Evolutionary conservation across 2,888 invertebrate genomes (phyloP).

Genomic region (Plutella xylostella): DNA sequence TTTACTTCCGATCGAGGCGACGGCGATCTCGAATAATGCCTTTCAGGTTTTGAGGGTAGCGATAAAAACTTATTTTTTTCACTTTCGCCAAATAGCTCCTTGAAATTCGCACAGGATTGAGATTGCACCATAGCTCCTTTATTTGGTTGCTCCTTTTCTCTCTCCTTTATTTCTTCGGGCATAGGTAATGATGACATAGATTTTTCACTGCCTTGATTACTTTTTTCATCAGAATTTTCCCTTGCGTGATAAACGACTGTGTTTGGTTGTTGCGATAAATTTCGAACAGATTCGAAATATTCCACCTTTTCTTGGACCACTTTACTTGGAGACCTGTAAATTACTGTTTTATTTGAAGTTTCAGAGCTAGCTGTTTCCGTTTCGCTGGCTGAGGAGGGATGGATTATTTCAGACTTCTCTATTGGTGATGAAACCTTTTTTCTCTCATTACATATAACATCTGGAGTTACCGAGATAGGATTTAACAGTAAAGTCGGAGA

Average conservation of each 20-base stretch:
- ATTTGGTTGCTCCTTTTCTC: too few relatives aligned
- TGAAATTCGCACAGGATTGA: conserved; percentile 79
- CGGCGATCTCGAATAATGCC: conserved; percentile 50
- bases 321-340: conserved; percentile 70
- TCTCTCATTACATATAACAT: conserved; percentile 8
- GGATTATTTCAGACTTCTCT: conserved; percentile 39
- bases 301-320: conserved; percentile 80
- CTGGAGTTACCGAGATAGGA: not conserved
- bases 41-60: conserved; percentile 54
- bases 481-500: too few relatives aligned
- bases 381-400: conserved; percentile 71
- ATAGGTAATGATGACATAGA: conserved; percentile 25
- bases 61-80: conserved; percentile 71
- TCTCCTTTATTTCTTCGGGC: too few relatives aligned
- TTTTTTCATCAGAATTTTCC: conserved; percentile 62
- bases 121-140: too few relatives aligned
- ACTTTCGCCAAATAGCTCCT: conserved; percentile 85
- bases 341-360: conserved; percentile 77
- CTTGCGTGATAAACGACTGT: conserved; percentile 64
- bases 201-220: conserved; percentile 31
- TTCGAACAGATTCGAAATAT: conserved; percentile 81
- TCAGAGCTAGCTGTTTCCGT: conserved; percentile 81
- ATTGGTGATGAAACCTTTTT: conserved; percentile 31
- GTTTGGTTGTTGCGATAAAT: conserved; percentile 52
- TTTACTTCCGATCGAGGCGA: conserved; percentile 65